phyloP scores from a whole-genome alignment of 2,888 invertebrate species.

The Nudaria mundana region DNA sequence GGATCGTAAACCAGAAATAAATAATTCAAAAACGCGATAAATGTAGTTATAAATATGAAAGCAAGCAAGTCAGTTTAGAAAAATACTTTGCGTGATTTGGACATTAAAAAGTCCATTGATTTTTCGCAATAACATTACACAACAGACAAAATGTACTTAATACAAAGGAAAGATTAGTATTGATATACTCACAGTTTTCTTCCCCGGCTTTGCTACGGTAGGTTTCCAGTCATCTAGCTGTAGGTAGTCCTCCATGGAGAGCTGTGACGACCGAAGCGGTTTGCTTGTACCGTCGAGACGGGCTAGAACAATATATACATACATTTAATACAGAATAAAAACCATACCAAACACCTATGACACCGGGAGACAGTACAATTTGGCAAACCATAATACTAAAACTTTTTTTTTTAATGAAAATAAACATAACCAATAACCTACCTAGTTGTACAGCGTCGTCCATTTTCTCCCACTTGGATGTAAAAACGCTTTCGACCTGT shows the following conservation, averaged over 20 bases:
- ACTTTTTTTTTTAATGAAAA: constrained; percentile 7
- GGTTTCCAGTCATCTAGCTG: constrained; percentile 91
- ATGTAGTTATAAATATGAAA: not conserved
- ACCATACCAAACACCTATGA: not conserved
- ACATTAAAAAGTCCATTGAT: constrained; percentile 17
- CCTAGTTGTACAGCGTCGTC: constrained; percentile 92
- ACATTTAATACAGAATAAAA: constrained; percentile 20
- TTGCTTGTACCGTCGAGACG: constrained; percentile 95
- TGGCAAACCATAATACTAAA: not conserved
- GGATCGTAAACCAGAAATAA: no score
- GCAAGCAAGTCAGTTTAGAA: not conserved
- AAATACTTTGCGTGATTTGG: constrained; percentile 26
- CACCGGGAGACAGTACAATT: not conserved
- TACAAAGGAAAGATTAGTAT: no score
- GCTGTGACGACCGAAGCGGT: constrained; percentile 84
- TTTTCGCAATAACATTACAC: constrained; percentile 39
- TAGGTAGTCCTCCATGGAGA: constrained; percentile 96
- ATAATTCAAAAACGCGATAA: no score
- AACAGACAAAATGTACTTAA: no score
- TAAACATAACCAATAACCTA: constrained; percentile 78
- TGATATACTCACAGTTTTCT: constrained; percentile 92
- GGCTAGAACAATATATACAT: constrained; percentile 83
- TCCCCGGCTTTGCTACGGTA: constrained; percentile 84
- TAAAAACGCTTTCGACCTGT: constrained; percentile 77
- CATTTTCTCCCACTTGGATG: constrained; percentile 92